phyloP scores from a whole-genome alignment of 2,797 vertebrate genomes.

The Sphenopsis melanotis region DNA sequence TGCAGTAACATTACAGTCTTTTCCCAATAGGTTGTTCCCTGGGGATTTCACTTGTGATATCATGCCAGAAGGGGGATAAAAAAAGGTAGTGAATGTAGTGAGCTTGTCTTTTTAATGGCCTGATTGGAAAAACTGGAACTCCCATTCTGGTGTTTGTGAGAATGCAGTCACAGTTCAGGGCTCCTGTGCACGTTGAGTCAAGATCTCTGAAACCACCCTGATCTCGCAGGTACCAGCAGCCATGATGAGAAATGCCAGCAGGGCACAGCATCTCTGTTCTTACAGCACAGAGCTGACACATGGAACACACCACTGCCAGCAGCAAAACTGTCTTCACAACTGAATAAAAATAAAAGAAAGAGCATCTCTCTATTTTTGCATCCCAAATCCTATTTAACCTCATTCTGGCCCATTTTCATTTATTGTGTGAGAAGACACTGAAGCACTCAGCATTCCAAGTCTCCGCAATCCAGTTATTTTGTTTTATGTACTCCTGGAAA shows the following conservation, averaged over 20 bases:
- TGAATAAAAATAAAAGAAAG: neutral
- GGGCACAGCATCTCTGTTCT: neutral
- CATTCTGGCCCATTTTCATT: neutral
- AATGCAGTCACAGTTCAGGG: neutral
- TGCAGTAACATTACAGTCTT: neutral
- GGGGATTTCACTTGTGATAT: neutral
- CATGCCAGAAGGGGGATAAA: rapidly evolving
- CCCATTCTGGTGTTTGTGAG: neutral
- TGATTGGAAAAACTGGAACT: neutral
- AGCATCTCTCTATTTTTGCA: neutral
- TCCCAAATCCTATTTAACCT: neutral
- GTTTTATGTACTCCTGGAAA: neutral
- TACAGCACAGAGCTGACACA: neutral
- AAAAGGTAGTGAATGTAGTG: no score
- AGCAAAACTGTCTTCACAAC: neutral
- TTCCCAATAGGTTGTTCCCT: neutral
- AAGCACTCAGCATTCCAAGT: neutral
- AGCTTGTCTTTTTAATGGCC: neutral
- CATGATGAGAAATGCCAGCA: neutral
- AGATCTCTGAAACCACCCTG: neutral
- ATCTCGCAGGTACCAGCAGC: neutral
- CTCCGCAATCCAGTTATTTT: neutral
- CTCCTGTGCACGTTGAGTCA: neutral
- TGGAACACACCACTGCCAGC: neutral
- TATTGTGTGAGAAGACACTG: neutral